These are phyloP conservation scores for Zonitis immaculata DNA, from an alignment of 2,888 invertebrate genomes.

Conservation along the genomic window DNA sequence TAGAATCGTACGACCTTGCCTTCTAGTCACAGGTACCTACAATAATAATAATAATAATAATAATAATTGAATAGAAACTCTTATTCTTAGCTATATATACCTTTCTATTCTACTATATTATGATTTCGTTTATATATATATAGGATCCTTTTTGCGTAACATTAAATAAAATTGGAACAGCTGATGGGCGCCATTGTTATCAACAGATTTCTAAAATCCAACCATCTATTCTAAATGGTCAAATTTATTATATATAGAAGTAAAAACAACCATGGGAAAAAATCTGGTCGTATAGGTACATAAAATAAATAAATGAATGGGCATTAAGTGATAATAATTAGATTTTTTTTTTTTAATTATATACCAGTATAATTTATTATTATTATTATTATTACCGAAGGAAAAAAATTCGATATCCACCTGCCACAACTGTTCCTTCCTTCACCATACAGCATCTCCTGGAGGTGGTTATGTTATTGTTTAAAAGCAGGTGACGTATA, in stretches of 20 bases:
- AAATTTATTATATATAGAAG: no score
- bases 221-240: no score
- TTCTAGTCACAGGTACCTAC: slow-evolving; percentile 12
- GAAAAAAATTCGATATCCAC: slow-evolving; percentile 5
- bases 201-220: background rate
- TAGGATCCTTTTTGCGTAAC: slow-evolving; percentile 18
- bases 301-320: no score
- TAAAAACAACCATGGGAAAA: no score
- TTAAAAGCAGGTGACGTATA: slow-evolving; percentile 16
- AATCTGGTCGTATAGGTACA: no score
- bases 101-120: no score
- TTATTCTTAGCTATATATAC: background rate
- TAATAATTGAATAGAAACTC: background rate
- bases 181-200: slow-evolving; percentile 13
- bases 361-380: no score
- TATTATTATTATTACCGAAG: no score
- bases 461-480: slow-evolving; percentile 11
- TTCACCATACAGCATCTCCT: slow-evolving; percentile 18
- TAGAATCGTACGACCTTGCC: slow-evolving; percentile 10
- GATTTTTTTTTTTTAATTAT: no score
- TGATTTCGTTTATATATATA: no score
- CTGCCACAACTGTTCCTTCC: slow-evolving; percentile 10
- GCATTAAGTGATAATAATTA: no score
- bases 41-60: no score
- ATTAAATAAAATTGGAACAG: slow-evolving; percentile 24